A percentile compares a stretch with the other conserved stretches of the same genome.
phyloP scores from a whole-genome alignment of 2,888 invertebrate genomes.

The Diaphora mendica region DNA sequence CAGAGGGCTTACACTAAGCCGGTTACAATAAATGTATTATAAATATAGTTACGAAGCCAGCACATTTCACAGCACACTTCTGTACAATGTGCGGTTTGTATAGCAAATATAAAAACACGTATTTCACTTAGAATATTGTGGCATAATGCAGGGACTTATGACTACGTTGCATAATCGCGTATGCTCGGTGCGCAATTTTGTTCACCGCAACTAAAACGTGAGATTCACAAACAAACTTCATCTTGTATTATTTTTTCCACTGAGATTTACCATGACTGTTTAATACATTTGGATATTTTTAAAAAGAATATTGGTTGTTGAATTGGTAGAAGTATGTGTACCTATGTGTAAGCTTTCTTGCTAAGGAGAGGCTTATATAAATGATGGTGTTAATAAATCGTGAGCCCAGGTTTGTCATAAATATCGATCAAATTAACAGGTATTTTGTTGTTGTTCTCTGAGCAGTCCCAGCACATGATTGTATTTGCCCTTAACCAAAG shows the following conservation, averaged over 20 bases:
- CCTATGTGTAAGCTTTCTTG: too few species aligned
- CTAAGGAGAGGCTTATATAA: too few species aligned
- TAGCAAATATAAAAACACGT: background rate
- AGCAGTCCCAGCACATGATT: too few species aligned
- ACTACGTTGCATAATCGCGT: slow-evolving; percentile 2
- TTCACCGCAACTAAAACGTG: slow-evolving; percentile 1
- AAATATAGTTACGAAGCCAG: background rate
- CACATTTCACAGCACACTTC: background rate
- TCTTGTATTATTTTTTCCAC: background rate
- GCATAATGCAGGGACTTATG: background rate
- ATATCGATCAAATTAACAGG: too few species aligned
- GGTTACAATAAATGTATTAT: background rate
- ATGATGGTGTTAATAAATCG: too few species aligned
- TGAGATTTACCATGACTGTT: background rate
- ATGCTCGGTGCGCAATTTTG: slow-evolving; percentile 1
- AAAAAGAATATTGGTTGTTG: background rate
- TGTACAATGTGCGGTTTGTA: background rate
- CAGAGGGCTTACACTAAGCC: background rate
- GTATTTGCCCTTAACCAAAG: too few species aligned
- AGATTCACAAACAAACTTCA: slow-evolving; percentile 3
- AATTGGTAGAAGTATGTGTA: background rate
- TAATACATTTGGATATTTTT: background rate
- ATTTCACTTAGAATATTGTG: slow-evolving; percentile 1
- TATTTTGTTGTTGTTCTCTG: too few species aligned
- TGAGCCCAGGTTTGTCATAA: too few species aligned